Evolutionary conservation across 35 echinoderm and acorn worm species (phyloP).

Genomic region (Nesometra sesokonis): DNA sequence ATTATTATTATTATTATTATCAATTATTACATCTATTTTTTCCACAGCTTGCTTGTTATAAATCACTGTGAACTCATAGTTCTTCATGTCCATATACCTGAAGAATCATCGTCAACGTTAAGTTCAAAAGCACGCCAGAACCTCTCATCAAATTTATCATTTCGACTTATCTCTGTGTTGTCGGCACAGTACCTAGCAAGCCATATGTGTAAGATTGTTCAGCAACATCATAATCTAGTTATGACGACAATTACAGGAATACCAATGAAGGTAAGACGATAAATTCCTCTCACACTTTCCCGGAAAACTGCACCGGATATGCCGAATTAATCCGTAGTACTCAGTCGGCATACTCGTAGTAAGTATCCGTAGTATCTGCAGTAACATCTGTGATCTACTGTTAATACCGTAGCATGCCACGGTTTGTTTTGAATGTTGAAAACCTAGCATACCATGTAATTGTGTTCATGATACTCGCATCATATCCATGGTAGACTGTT

Average conservation of each 20-base stretch:
- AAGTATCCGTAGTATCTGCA: too few relatives aligned
- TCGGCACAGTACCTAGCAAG: constrained; percentile 56
- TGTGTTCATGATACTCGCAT: too few relatives aligned
- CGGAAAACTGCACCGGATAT: too few relatives aligned
- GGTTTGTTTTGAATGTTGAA: too few relatives aligned
- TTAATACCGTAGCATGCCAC: too few relatives aligned
- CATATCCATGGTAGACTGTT: too few relatives aligned
- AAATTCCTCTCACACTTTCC: too few relatives aligned
- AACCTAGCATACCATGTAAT: too few relatives aligned
- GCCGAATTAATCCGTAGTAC: too few relatives aligned
- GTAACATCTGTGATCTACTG: too few relatives aligned
- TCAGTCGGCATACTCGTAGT: too few relatives aligned
- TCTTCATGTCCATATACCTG: constrained; percentile 42
- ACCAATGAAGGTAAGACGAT: constrained; percentile 70
- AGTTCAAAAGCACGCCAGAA: constrained; percentile 14
- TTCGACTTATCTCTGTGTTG: constrained; percentile 35
- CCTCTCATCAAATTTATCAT: not conserved
- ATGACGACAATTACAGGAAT: constrained; percentile 88
- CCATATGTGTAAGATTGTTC: constrained; percentile 44
- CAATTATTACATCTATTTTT: not conserved
- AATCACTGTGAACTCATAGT: constrained; percentile 60
- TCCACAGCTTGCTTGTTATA: constrained; percentile 55
- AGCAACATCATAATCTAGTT: constrained; percentile 68
- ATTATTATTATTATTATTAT: not conserved
- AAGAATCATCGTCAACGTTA: constrained; percentile 6